A percentile compares a stretch with the other conserved stretches of the same genome.
phyloP scores from a whole-genome alignment of 2,888 invertebrate genomes.

The Eupeodes luniger region DNA sequence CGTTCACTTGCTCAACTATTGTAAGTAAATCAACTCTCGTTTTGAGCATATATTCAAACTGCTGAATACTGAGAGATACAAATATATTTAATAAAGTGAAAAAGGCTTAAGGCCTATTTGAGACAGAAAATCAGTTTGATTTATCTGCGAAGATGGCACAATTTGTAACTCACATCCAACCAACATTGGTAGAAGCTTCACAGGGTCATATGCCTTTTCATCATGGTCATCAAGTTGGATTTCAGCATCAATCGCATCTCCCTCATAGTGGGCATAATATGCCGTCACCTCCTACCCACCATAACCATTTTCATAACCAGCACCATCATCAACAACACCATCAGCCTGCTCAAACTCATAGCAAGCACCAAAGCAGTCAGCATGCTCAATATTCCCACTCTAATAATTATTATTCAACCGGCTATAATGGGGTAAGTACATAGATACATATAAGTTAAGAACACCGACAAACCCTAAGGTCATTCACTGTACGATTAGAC shows the following conservation, averaged over 20 bases:
- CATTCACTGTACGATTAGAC: conserved; percentile 12
- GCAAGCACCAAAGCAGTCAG: conserved; percentile 72
- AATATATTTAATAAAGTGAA: neutral
- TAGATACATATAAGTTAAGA: neutral
- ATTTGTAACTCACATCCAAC: conserved; percentile 87
- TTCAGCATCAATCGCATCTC: conserved; percentile 83
- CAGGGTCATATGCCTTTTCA: conserved; percentile 86
- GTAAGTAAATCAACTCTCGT: conserved; percentile 13
- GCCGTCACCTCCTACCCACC: conserved; percentile 83
- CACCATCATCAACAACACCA: conserved; percentile 60
- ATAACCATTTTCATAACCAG: conserved; percentile 77
- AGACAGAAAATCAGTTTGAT: neutral
- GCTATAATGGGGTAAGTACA: conserved; percentile 58
- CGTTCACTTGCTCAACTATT: conserved; percentile 19
- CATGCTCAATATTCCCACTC: conserved; percentile 50
- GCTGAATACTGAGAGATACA: neutral
- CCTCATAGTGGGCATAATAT: conserved; percentile 84
- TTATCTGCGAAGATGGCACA: conserved; percentile 85
- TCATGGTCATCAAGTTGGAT: conserved; percentile 84
- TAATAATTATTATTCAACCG: conserved; percentile 49
- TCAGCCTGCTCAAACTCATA: conserved; percentile 50
- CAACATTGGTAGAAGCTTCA: conserved; percentile 86
- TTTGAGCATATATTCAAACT: conserved; percentile 11
- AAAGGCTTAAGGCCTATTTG: conserved; percentile 9
- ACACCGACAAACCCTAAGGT: neutral